phyloP scores from a whole-genome alignment of 2,113 vertebrate genomes.

The Gavia stellata region DNA sequence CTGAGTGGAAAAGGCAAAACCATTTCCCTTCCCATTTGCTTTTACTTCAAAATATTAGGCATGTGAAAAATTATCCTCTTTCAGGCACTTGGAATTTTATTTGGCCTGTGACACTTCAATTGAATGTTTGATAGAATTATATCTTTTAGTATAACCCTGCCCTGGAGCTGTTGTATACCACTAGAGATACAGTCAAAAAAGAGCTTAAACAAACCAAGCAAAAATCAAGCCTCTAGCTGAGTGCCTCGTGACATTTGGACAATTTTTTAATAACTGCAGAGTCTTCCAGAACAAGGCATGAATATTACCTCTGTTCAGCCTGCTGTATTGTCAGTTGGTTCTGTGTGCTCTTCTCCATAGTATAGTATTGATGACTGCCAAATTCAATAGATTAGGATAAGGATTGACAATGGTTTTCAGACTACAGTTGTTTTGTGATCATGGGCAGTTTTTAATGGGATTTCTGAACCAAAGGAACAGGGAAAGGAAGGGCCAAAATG shows the following conservation, averaged over 20 bases:
- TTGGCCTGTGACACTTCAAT: background rate
- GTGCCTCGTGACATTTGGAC: background rate
- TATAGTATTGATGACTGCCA: background rate
- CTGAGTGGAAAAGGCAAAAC: background rate
- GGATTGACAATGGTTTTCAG: background rate
- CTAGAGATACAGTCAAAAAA: background rate
- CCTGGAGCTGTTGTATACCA: background rate
- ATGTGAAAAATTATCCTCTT: background rate
- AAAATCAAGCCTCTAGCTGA: background rate
- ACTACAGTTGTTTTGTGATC: accelerated
- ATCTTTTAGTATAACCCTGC: background rate
- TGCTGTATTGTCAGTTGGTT: background rate
- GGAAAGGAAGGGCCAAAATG: background rate
- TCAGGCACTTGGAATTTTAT: background rate
- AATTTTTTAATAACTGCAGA: background rate
- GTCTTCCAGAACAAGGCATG: background rate
- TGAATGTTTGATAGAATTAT: background rate
- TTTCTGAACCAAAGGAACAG: background rate
- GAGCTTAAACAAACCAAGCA: background rate
- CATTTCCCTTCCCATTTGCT: background rate
- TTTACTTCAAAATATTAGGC: background rate
- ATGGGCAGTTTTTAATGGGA: background rate
- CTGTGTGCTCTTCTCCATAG: background rate
- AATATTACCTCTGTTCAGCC: background rate
- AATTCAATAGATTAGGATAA: background rate